Evolutionary conservation across 2,113 vertebrate species (phyloP).

Genomic region (Vanacampus margaritifer): DNA sequence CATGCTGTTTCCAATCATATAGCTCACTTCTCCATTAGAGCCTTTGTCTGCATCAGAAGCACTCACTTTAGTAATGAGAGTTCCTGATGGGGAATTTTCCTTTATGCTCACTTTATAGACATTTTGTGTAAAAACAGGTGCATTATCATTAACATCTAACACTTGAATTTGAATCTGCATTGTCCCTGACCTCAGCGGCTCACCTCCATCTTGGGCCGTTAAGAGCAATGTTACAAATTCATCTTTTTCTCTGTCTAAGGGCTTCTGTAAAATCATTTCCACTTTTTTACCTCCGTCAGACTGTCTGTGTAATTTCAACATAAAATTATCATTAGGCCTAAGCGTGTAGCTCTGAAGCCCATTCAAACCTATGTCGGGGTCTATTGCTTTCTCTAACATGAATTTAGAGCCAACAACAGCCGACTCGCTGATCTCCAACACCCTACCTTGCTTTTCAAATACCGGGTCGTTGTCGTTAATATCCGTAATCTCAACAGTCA

Average conservation of each 20-base stretch:
- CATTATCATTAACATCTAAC: conserved; percentile 42
- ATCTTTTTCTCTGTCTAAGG: conserved; percentile 45
- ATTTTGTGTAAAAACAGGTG: conserved; percentile 48
- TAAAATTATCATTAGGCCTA: conserved; percentile 63
- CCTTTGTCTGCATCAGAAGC: conserved; percentile 54
- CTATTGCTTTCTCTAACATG: conserved; percentile 50
- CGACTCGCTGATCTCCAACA: conserved; percentile 61
- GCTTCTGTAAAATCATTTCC: conserved; percentile 48
- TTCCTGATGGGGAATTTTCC: conserved; percentile 39
- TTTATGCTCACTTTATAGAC: conserved; percentile 44
- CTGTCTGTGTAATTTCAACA: conserved; percentile 48
- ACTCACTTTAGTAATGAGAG: conserved; percentile 42
- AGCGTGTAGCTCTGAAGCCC: conserved; percentile 72
- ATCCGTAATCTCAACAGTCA: conserved; percentile 56
- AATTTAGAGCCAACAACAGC: conserved; percentile 50
- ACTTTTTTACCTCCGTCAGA: conserved; percentile 43
- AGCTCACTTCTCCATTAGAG: conserved; percentile 45
- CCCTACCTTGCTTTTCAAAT: conserved; percentile 36
- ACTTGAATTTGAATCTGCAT: conserved; percentile 49
- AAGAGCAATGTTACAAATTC: conserved; percentile 36
- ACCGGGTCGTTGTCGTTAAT: conserved; percentile 63
- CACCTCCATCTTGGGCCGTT: conserved; percentile 51
- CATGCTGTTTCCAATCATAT: conserved; percentile 33
- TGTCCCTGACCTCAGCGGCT: conserved; percentile 47
- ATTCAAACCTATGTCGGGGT: conserved; percentile 41